These are phyloP conservation scores for Apostichopus leukothele DNA, from an alignment of 53 echinoderm and acorn worm genomes.

Conservation along the genomic window DNA sequence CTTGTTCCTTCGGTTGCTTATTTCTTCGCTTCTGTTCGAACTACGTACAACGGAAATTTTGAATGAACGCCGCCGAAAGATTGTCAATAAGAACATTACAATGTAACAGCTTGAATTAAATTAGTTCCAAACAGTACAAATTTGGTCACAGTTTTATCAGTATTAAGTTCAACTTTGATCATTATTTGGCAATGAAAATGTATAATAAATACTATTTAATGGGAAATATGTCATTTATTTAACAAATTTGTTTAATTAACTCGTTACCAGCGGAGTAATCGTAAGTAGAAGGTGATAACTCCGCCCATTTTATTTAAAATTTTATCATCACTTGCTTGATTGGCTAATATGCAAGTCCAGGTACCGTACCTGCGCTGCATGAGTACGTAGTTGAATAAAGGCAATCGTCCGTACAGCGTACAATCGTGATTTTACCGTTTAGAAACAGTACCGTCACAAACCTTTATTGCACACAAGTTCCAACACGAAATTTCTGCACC, in stretches of 20 bases:
- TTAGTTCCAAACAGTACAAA: background rate
- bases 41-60: background rate
- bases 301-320: background rate
- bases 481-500: no score
- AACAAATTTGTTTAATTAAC: background rate
- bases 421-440: no score
- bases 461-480: no score
- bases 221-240: background rate
- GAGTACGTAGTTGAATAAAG: no score
- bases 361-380: no score
- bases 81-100: background rate
- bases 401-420: no score
- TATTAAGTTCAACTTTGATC: no score
- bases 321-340: background rate
- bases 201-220: background rate
- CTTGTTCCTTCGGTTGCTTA: background rate
- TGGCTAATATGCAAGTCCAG: background rate
- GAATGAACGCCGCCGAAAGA: constrained; percentile 3
- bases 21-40: background rate
- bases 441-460: no score
- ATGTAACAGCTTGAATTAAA: background rate
- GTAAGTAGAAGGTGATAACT: background rate
- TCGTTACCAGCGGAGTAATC: background rate
- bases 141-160: background rate
- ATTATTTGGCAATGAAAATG: background rate